These are phyloP conservation scores for Psilopogon haemacephalus DNA, from an alignment of 2,113 vertebrate species.

Conservation along the genomic window DNA sequence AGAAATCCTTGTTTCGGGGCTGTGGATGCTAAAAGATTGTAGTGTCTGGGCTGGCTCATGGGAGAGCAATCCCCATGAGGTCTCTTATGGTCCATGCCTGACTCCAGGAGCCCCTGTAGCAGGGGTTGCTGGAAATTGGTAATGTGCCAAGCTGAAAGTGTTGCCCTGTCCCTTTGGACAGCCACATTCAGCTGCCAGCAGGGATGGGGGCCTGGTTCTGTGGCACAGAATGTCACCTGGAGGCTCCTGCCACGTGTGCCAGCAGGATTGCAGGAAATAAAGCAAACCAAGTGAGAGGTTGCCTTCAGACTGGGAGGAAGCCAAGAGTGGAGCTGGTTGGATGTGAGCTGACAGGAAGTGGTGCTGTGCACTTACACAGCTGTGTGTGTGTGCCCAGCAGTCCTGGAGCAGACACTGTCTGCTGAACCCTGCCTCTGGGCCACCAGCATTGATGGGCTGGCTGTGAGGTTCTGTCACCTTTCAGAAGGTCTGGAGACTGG, in stretches of 20 bases:
- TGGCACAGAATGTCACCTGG: neutral
- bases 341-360: neutral
- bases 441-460: neutral
- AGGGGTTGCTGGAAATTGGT: neutral
- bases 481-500: neutral
- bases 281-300: neutral
- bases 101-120: neutral
- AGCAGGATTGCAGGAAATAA: neutral
- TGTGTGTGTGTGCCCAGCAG: accelerated
- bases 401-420: neutral
- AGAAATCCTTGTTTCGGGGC: neutral
- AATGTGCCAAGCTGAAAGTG: neutral
- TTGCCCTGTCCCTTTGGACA: neutral
- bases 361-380: neutral
- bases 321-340: neutral
- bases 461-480: neutral
- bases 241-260: neutral
- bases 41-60: neutral
- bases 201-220: neutral
- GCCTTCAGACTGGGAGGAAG: neutral
- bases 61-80: neutral
- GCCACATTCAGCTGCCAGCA: neutral
- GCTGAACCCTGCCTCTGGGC: neutral
- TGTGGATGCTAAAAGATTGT: neutral
- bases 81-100: neutral